phyloP scores from a whole-genome alignment of 2,888 invertebrate species.

The Xanthorhoe spadicearia region DNA sequence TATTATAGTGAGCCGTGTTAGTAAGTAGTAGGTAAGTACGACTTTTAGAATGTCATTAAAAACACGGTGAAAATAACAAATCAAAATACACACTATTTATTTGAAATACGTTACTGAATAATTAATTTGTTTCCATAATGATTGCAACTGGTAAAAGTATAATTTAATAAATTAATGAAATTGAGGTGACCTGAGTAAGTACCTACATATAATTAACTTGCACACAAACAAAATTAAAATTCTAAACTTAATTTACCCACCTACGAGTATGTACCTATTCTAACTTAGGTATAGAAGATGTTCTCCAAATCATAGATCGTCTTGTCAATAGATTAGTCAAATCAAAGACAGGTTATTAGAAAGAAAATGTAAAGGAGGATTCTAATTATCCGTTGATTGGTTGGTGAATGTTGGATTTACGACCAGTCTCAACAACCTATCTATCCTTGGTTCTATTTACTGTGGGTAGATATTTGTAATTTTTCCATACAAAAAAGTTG shows the following conservation, averaged over 20 bases:
- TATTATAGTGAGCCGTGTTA: too few relatives aligned
- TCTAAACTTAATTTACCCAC: not conserved
- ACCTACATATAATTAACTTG: not conserved
- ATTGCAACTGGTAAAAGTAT: constrained; percentile 6
- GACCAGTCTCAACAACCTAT: too few relatives aligned
- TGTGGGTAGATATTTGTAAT: too few relatives aligned
- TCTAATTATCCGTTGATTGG: not conserved
- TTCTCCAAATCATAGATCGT: not conserved
- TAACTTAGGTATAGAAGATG: not conserved
- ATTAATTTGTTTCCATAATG: not conserved
- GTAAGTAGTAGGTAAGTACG: too few relatives aligned
- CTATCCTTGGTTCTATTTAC: too few relatives aligned
- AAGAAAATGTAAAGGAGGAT: not conserved
- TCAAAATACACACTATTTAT: not conserved
- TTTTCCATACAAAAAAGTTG: too few relatives aligned
- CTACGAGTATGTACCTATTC: constrained; percentile 7
- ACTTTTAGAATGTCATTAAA: not conserved
- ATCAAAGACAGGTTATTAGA: too few relatives aligned
- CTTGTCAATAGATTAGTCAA: not conserved
- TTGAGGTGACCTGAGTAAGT: constrained; percentile 18
- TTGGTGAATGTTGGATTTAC: not conserved
- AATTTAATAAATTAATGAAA: constrained; percentile 18
- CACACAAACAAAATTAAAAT: constrained; percentile 13
- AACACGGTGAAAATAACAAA: not conserved
- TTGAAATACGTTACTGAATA: not conserved